A percentile compares a stretch with the other conserved stretches of the same genome.
Conservation (phyloP, 2,797 vertebrate genomes). For the Rallus crepitans region DNA sequence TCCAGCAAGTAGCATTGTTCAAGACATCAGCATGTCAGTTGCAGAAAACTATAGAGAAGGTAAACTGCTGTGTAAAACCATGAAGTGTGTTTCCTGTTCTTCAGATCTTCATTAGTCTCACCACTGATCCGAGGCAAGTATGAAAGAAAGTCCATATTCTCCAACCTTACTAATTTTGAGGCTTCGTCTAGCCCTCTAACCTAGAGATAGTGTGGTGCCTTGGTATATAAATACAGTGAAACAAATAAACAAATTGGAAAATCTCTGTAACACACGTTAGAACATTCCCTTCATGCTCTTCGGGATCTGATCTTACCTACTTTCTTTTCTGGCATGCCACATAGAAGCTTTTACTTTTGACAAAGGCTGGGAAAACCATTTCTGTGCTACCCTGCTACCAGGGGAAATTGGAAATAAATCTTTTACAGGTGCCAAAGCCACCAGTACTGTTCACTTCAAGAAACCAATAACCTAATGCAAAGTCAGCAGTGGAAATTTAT, state of each 20-base stretch:
- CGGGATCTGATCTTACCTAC: neutral
- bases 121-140: neutral
- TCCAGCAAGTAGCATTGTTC: neutral
- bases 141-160: neutral
- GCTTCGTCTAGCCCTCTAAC: neutral
- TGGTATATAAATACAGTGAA: neutral
- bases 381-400: neutral
- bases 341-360: neutral
- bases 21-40: neutral
- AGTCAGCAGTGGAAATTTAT: neutral
- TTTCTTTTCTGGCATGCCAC: neutral
- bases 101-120: neutral
- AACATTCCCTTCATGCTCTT: neutral
- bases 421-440: neutral
- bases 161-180: neutral
- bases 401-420: neutral
- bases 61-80: neutral
- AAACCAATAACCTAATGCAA: neutral
- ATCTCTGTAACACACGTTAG: neutral
- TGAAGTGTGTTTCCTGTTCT: neutral
- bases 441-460: neutral
- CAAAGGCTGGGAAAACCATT: neutral
- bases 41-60: neutral
- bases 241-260: neutral
- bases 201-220: neutral